Base-by-base conservation (phyloP, 2,888 invertebrate species). In the Sycophila texana region DNA sequence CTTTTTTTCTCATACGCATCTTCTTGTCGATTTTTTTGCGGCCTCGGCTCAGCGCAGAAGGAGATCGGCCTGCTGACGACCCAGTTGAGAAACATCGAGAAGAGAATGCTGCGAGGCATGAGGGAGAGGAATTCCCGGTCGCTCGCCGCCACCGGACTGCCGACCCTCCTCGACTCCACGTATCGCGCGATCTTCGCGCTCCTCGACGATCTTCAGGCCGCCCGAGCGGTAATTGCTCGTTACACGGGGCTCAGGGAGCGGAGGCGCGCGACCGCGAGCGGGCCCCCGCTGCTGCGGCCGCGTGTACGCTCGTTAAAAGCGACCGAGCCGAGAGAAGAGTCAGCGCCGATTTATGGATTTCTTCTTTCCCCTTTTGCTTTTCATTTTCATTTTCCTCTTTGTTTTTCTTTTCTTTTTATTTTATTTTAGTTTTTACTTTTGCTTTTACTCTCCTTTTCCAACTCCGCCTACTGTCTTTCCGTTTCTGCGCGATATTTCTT, bases 51-150 rank as follows among this genome's bases (percentile, higher is more conserved):
- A 47, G n/a, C 51, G 79, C 78, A 89, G 89, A 84, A 80, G 68
- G 89, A 88, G 83, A 85, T 89, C 79, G 85, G 91, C 51, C 90
- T 93, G 74, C 91, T 94, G 61, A 94, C 95, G 83, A 92, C 93
- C 49, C 97, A 97, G 89, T 95, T 95, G 88, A 93, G 95, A 65
- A 91, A 95, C 77, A 93, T 97, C 53, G 96, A 97, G 90, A 94
- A 95, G 87, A 92, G 94, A 81, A 91, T 97, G 55, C 91, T 97
- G 81, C 93, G 95, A 2, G 94, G 95, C 87, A 95, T 95, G 86
- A 95, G 96, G 83, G 95, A 96, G 78, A 93, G 95, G 86, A 96
- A 95, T 72, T 95, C 95, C 0, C 93, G 94, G 1, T 94, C 96
- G 60, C 92, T 97, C 80, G 93, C 93, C 63, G 93, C 87, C 53